Evolutionary conservation across 2,888 invertebrate species (phyloP), one percentile per base, ranked within the genome.

Genomic region (Tetheella fluctuosa): DNA sequence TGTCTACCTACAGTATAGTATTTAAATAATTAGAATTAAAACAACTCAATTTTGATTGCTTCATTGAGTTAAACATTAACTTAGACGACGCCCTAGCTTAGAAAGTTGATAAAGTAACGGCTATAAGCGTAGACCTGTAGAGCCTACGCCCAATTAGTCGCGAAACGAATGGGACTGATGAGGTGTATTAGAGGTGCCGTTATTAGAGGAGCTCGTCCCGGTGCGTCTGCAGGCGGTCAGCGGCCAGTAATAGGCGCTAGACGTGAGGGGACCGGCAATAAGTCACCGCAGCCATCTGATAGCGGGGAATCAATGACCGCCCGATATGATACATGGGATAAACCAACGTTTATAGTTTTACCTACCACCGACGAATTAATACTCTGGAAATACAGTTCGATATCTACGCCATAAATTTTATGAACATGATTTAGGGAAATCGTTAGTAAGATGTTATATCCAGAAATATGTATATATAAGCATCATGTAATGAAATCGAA

Each of bases 121-220:
- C 74, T 64, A 77, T 80, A 77, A 79, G 67, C 67, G 68, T 64
- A 71, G 81, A 83, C 81, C 76, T 78, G 79, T 80, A 81, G 83
- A 88, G 83, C 86, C 91, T 88, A 85, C 91, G 92, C 88, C 90
- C 94, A 94, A 94, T 94, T 94, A 94, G 94, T 88, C 89, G 84
- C 84, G 85, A 88, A 89, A 93, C 86, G 90, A 88, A 94, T 92
- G 87, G 80, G 80, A 88, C 84, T 83, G 81, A 88, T 88, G 86
- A 88, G 88, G 84, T 84, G 83, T 83, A 85, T 88, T 88, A 87
- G 75, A 81, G 81, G 78, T 76, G 66, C 63, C 71, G 74, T 77
- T 80, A 75, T 77, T 79, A 77, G 73, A 68, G 59, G 69, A 67
- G 68, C 62, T 63, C 63, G 64, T 64, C 69, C 70, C 72, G 72